phyloP scores from a whole-genome alignment of 2,797 vertebrate genomes.

The Stomatorhinus walkeri region DNA sequence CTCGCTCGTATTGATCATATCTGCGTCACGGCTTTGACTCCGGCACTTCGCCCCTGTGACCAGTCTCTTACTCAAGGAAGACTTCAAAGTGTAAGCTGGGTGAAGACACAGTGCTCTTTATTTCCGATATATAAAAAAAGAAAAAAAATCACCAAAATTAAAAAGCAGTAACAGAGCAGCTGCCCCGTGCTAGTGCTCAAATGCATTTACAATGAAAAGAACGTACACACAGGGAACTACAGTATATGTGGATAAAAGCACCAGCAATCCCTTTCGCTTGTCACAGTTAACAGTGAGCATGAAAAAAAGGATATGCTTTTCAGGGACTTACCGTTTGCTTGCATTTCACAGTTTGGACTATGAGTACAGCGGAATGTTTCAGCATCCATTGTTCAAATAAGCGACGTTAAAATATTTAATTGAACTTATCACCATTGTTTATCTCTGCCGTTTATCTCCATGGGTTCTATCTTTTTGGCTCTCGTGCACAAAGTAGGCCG shows the following conservation, averaged over 20 bases:
- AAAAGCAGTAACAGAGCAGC: background rate
- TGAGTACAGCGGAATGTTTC: background rate
- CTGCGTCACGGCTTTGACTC: background rate
- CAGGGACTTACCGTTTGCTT: background rate
- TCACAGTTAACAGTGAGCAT: background rate
- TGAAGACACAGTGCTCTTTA: background rate
- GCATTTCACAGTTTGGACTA: background rate
- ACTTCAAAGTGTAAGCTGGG: background rate
- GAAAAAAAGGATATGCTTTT: background rate
- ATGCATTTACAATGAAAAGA: background rate
- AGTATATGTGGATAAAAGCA: background rate
- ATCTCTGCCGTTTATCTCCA: background rate
- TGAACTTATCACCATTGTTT: background rate
- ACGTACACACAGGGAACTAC: background rate
- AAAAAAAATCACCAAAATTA: background rate
- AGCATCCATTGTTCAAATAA: background rate
- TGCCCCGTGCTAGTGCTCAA: background rate
- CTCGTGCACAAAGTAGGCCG: background rate
- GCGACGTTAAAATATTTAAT: background rate
- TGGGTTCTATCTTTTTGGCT: background rate
- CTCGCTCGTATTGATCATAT: background rate
- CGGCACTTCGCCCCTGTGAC: background rate
- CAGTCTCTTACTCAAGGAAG: background rate
- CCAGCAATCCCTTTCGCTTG: background rate
- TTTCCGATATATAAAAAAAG: background rate